These are phyloP conservation scores for Pseudonaja textilis DNA, from an alignment of 2,113 vertebrate genomes.

Conservation along the genomic window DNA sequence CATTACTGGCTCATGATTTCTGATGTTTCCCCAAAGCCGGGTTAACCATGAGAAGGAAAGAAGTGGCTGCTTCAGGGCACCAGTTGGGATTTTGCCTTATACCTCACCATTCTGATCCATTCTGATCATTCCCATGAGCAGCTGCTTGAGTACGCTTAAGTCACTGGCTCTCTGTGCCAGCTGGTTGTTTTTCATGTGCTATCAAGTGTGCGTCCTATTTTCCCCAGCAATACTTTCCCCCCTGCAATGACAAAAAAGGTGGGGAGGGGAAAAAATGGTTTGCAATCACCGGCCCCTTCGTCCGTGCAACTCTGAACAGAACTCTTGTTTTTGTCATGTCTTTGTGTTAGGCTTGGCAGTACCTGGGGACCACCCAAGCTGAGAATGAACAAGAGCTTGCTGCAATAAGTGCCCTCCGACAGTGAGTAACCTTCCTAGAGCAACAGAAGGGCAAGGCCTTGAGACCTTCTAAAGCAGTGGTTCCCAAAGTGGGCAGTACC, in stretches of 20 bases:
- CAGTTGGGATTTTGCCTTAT: not conserved
- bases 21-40: not conserved
- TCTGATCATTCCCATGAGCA: not conserved
- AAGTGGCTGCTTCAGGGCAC: not conserved
- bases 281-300: not conserved
- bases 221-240: not conserved
- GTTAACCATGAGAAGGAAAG: not conserved
- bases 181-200: not conserved
- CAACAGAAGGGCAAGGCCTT: not conserved
- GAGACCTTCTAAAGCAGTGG: not conserved
- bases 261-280: not conserved
- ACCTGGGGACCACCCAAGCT: constrained; percentile 95
- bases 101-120: not conserved
- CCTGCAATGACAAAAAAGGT: not conserved
- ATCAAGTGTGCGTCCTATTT: too few relatives aligned
- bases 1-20: not conserved
- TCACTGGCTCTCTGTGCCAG: not conserved
- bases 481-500: too few relatives aligned
- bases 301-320: too few relatives aligned
- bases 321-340: not conserved
- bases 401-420: constrained; percentile 94
- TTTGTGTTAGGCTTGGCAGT: constrained; percentile 90
- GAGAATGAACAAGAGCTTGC: constrained; percentile 97
- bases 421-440: constrained; percentile 68
- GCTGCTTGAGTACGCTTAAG: not conserved